phyloP scores from a whole-genome alignment of 2,113 vertebrate genomes.

The Laterallus jamaicensis region DNA sequence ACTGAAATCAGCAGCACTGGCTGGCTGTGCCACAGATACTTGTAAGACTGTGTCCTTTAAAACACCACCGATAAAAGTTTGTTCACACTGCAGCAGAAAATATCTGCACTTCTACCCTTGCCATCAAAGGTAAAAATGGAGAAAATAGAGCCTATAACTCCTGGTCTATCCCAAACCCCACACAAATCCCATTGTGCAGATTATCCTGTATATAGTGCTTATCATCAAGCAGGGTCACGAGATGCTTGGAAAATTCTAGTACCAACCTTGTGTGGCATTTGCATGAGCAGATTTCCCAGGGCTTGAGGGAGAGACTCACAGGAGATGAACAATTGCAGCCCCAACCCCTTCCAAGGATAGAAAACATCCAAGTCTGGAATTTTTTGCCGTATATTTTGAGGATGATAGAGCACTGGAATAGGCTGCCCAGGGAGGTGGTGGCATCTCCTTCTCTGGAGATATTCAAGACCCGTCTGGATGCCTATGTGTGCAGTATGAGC shows the following conservation, averaged over 20 bases:
- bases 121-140: neutral
- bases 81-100: neutral
- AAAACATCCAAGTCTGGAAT: neutral
- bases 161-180: neutral
- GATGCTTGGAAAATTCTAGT: neutral
- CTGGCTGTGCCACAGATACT: neutral
- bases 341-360: neutral
- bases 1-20: neutral
- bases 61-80: neutral
- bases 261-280: neutral
- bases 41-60: neutral
- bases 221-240: rapidly evolving
- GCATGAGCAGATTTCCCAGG: neutral
- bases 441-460: too few species aligned
- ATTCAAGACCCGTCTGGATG: too few species aligned
- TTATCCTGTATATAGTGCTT: neutral
- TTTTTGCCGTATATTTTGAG: neutral
- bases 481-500: too few species aligned
- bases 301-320: rapidly evolving
- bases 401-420: too few species aligned
- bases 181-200: neutral
- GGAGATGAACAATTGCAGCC: rapidly evolving
- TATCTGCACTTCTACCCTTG: neutral
- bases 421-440: too few species aligned
- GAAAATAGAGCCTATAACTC: neutral